Conservation (phyloP, 2,888 invertebrate genomes). For the Dermolepida albohirtum region DNA sequence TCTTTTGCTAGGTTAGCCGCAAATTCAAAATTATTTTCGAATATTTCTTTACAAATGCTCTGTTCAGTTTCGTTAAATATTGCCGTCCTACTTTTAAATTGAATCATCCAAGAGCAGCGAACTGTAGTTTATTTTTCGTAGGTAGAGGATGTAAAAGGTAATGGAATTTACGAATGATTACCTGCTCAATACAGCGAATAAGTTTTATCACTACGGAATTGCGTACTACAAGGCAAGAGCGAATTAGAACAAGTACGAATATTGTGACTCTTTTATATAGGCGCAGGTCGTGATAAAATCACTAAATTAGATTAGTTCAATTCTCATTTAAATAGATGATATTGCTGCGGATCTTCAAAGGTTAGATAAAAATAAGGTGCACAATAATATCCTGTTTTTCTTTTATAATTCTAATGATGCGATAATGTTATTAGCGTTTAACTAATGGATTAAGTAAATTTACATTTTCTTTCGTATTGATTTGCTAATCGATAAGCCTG, state of each 20-base stretch:
- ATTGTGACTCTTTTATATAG: slow-evolving; percentile 8
- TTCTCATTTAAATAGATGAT: no score
- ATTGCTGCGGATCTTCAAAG: no score
- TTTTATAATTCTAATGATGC: no score
- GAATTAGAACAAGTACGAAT: slow-evolving; percentile 16
- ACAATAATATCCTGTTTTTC: no score
- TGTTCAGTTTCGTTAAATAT: slow-evolving; percentile 15
- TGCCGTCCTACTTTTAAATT: slow-evolving; percentile 25
- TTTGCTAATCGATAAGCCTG: no score
- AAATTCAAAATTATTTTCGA: slow-evolving; percentile 1
- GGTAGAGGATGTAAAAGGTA: slow-evolving; percentile 36
- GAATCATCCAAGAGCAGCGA: slow-evolving; percentile 34
- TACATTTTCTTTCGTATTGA: no score
- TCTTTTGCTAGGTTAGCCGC: no score
- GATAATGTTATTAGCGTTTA: no score
- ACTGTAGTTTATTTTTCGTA: slow-evolving; percentile 30
- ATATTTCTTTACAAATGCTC: neutral
- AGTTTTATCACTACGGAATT: slow-evolving; percentile 28
- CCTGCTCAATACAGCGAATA: slow-evolving; percentile 34
- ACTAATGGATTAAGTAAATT: no score
- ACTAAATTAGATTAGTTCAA: no score
- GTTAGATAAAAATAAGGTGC: no score
- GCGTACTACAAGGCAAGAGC: slow-evolving; percentile 6
- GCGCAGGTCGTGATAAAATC: no score
- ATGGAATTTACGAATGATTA: slow-evolving; percentile 35